A percentile compares a stretch with the other conserved stretches of the same genome.
Evolutionary conservation across 1,140 invertebrate species (phyloP).

Genomic region (Drosophila mayri): DNA sequence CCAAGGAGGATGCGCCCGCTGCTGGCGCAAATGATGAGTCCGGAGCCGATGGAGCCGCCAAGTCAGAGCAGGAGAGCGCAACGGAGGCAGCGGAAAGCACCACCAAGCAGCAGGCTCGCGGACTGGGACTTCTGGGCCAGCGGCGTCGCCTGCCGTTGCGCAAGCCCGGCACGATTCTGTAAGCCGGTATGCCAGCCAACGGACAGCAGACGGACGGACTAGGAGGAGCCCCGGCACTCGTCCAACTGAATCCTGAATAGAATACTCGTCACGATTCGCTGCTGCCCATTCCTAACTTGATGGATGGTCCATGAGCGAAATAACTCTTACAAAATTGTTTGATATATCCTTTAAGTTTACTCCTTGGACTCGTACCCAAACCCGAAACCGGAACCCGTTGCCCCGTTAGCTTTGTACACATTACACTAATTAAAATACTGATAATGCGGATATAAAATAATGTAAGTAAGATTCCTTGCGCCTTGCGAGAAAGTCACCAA

Average conservation of each 20-base stretch:
- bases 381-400: constrained; percentile 10
- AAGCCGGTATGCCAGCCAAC: constrained; percentile 38
- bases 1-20: constrained; percentile 56
- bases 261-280: constrained; percentile 35
- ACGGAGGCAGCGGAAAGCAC: constrained; percentile 85
- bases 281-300: constrained; percentile 30
- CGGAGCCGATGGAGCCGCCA: constrained; percentile 42
- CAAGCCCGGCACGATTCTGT: constrained; percentile 86
- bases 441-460: constrained; percentile 61
- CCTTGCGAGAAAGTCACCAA: constrained; percentile 56
- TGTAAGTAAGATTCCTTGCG: constrained; percentile 61
- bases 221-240: neutral
- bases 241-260: constrained; percentile 27
- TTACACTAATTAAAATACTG: constrained; percentile 65
- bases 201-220: constrained; percentile 20
- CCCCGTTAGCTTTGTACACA: constrained; percentile 74
- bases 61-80: constrained; percentile 78
- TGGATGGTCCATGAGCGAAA: constrained; percentile 49
- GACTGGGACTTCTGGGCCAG: constrained; percentile 87
- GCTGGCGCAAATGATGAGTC: constrained; percentile 50
- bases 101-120: constrained; percentile 86
- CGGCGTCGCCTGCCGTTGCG: constrained; percentile 87
- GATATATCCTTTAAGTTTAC: constrained; percentile 38
- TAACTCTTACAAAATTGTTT: constrained; percentile 48
- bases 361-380: neutral